These are phyloP conservation scores for Psephotus haematonotus DNA, from an alignment of 2,113 vertebrate species.

Conservation along the genomic window DNA sequence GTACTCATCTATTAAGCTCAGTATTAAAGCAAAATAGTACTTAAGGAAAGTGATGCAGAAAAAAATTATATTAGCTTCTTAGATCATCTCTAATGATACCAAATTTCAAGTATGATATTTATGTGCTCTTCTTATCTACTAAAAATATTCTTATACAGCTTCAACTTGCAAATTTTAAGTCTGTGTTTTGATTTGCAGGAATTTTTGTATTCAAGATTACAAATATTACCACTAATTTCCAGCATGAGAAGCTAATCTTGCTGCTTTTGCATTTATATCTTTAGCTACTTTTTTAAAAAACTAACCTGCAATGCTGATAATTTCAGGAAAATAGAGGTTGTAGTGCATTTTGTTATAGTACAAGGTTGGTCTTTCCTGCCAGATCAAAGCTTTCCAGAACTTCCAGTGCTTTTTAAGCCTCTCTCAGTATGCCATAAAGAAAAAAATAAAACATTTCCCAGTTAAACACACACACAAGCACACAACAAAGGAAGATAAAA, in stretches of 20 bases:
- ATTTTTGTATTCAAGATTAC: conserved; percentile 2
- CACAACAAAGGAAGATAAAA: background rate
- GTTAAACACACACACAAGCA: background rate
- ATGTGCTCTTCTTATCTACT: background rate
- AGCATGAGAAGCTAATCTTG: background rate
- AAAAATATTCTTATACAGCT: background rate
- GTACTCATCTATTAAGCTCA: conserved; percentile 10
- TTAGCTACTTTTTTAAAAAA: background rate
- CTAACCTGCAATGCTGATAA: background rate
- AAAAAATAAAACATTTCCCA: background rate
- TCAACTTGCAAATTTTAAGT: conserved; percentile 30
- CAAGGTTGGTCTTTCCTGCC: background rate
- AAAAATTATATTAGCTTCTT: conserved; percentile 20
- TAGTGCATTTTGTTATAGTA: background rate
- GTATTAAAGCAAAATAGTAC: conserved; percentile 37
- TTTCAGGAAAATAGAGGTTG: background rate
- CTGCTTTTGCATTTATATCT: background rate
- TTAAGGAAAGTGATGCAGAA: conserved; percentile 24
- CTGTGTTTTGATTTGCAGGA: conserved; percentile 15
- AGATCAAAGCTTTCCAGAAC: background rate
- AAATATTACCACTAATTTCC: conserved; percentile 2
- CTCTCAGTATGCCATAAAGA: background rate
- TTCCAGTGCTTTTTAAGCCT: background rate
- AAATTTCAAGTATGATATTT: conserved; percentile 1
- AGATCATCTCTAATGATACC: conserved; percentile 1